phyloP scores from a whole-genome alignment of 2,797 vertebrate species.

The Spea hammondii region DNA sequence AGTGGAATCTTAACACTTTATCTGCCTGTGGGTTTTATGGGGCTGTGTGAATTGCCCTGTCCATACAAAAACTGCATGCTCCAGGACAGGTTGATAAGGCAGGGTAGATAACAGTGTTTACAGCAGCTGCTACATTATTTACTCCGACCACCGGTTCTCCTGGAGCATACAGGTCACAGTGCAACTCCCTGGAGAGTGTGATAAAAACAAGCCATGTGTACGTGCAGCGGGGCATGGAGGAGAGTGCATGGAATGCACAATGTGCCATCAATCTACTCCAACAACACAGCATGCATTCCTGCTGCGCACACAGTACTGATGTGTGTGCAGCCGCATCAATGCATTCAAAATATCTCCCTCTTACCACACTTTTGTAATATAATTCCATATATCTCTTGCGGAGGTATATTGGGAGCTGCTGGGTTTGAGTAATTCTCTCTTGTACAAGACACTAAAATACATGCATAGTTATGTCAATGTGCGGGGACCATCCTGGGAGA shows the following conservation, averaged over 20 bases:
- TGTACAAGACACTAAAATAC: too few species aligned
- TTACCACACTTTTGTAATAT: too few species aligned
- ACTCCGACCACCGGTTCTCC: slow-evolving; percentile 36
- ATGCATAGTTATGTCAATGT: too few species aligned
- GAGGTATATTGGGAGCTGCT: too few species aligned
- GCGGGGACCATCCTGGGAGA: too few species aligned
- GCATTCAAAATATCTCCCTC: not conserved
- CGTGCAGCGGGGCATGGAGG: slow-evolving; percentile 40
- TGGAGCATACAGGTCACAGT: slow-evolving; percentile 34
- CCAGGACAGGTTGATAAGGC: slow-evolving; percentile 24
- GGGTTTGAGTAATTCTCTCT: too few species aligned
- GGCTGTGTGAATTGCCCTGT: not conserved
- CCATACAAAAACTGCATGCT: slow-evolving; percentile 13
- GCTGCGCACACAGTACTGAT: not conserved
- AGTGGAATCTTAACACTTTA: not conserved
- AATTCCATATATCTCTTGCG: too few species aligned
- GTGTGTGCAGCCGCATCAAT: not conserved
- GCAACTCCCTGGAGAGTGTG: slow-evolving; percentile 17
- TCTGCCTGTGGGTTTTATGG: not conserved
- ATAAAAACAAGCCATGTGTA: slow-evolving; percentile 36
- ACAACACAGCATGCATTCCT: slow-evolving; percentile 6
- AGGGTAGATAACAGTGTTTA: slow-evolving; percentile 35
- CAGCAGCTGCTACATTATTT: slow-evolving; percentile 40
- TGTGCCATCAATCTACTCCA: slow-evolving; percentile 18
- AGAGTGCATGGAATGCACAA: not conserved